Base-by-base conservation (phyloP, 2,888 invertebrate species). In the Lapara coniferarum region DNA sequence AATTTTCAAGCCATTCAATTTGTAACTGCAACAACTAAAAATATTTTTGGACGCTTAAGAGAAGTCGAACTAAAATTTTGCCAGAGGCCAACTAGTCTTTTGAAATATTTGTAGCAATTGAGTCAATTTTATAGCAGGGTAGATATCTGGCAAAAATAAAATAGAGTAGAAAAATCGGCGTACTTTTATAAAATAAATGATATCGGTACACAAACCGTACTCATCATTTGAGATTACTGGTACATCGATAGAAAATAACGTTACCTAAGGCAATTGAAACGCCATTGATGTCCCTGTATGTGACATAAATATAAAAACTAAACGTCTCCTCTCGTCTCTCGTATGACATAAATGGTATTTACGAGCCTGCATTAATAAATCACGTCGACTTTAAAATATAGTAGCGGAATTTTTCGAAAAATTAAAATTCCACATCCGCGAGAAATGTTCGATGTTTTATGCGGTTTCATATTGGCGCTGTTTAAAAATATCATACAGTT, bases 351-450 rank as follows among this genome's bases (percentile, higher is more conserved):
- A 87, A 89, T 85, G 83, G 81, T 85, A 83, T 88, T 88, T 84
- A 85, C 84, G 83, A 81, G 78, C 80, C 79, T 78, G 85, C 85
- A 87, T 85, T 85, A 89, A 91, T 92, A 91, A 91, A 91, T 91
- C 89, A 89, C 79, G 81, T 77, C 80, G 82, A 86, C 85, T 86
- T 88, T 85, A 89, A 91, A 91, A 89, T 86, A 89, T 83, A 83
- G 86, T 85, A 81, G 77, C 77, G 78, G 81, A 81, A 76, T 78
- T 85, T 89, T 89, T 84, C 78, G 82, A 80, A 82, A 87, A 89
- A 88, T 88, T 87, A 85, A 89, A 89, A 85, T 88, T 88, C 86
- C 84, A 82, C 87, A 84, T 85, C 82, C 83, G 78, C 83, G 74
- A 87, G 80, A 86, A 87, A 88, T 84, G 84, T 86, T 83, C 84